Base-by-base conservation (phyloP, 2,888 invertebrate species). In the Stramonita haemastoma region DNA sequence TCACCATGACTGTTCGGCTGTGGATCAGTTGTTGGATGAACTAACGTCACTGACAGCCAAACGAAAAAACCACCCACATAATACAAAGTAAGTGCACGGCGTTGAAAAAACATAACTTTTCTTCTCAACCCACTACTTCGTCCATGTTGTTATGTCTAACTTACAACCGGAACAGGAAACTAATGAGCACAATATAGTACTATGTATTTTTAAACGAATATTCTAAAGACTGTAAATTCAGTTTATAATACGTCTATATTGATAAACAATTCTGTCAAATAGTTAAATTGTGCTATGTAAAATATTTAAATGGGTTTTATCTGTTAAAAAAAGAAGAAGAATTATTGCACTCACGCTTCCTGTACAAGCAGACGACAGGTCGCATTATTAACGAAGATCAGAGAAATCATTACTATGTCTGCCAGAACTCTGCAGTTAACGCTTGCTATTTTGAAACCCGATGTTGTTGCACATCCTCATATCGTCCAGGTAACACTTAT, bases 361-460 rank as follows among this genome's bases (percentile, higher is more conserved):
- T 29, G 77, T 79, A 19, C 1, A 17, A 79, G 77, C 77, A 79
- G 77, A 79, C 77, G 77, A 79, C 29, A 32, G 60, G 22, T 60
- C 60, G 60, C 60, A 22, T 60, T 22, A 60, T 22, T 15, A 15
- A 60, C 46, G 46, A 22, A 19, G 60, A 15, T 1, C 2, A 60
- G 22, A 60, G 1, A 60, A 60, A 60, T 60, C 60, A 60, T 60
- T 1, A 19, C 19, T 13, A 22, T 15, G 15, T 60, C 60, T 60
- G 17, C 15, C 70, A 91, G 87, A 86, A 86, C 90, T 73, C 90
- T 96, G 22, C 95, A 98, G 96, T 96, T 98, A 93, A 98, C 98
- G 36, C 96, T 98, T 92, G 98, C 98, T 6, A 97, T 98, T 92
- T 97, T 98, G 90, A 98, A 98, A 95, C 98, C 98, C 11, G 98